These are phyloP conservation scores for Petrocephalus microphthalmus DNA, from an alignment of 2,113 vertebrate species.

Conservation along the genomic window DNA sequence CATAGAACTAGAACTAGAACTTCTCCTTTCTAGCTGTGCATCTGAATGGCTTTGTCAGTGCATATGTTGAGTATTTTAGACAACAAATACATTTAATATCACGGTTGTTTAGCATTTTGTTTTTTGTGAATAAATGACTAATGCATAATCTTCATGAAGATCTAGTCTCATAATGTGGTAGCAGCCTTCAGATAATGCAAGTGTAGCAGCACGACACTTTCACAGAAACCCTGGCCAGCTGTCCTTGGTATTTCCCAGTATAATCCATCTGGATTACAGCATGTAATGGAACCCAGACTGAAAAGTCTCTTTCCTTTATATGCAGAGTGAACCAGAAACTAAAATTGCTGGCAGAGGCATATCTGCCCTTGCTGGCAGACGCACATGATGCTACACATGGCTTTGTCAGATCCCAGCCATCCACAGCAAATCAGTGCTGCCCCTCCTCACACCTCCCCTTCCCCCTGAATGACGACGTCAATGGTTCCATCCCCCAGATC, in stretches of 20 bases:
- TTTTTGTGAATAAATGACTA: not conserved
- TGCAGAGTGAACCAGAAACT: not conserved
- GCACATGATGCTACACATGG: not conserved
- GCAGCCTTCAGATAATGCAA: not conserved
- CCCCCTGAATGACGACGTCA: conserved; percentile 3
- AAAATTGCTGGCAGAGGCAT: not conserved
- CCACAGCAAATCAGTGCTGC: conserved; percentile 9
- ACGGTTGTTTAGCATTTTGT: not conserved
- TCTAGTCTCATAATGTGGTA: not conserved
- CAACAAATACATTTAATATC: not conserved
- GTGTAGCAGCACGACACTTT: not conserved
- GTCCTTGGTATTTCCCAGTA: conserved; percentile 15
- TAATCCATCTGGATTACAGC: conserved; percentile 39
- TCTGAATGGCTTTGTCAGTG: not conserved
- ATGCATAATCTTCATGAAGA: not conserved
- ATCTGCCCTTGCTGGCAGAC: not conserved
- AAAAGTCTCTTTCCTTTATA: not conserved
- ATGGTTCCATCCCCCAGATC: conserved; percentile 22
- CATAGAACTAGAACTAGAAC: no score
- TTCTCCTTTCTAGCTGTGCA: not conserved
- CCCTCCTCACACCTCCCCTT: not conserved
- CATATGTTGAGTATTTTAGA: not conserved
- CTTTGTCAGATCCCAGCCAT: not conserved
- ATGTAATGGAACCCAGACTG: conserved; percentile 11
- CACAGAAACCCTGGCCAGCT: conserved; percentile 24